Conservation (phyloP, 2,888 invertebrate genomes). For the Amphipoea lucens region DNA sequence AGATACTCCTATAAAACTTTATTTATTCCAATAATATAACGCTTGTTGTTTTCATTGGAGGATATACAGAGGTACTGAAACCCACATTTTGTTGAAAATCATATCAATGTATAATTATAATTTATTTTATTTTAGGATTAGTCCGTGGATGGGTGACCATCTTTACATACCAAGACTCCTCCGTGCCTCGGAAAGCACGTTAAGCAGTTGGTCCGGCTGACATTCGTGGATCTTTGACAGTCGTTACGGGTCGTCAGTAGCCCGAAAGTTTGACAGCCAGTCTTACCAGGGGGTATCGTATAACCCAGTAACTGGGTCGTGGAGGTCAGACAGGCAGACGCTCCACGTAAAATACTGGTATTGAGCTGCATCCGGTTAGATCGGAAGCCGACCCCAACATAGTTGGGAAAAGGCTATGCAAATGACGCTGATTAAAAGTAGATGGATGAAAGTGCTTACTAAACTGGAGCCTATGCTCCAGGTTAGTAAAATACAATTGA, state of each 20-base stretch:
- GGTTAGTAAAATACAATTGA: not conserved
- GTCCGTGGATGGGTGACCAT: too few species aligned
- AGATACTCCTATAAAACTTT: constrained; percentile 25
- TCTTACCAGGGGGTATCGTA: not conserved
- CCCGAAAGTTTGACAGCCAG: too few species aligned
- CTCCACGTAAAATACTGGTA: too few species aligned
- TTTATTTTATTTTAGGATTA: too few species aligned
- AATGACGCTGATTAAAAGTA: not conserved
- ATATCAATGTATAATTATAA: not conserved
- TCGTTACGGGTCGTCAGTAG: too few species aligned
- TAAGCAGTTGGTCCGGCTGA: too few species aligned
- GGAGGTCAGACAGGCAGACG: not conserved
- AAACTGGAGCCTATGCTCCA: too few species aligned
- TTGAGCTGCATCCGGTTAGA: not conserved
- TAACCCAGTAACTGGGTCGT: not conserved
- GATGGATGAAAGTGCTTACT: not conserved
- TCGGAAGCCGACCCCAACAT: not conserved
- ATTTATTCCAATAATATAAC: constrained; percentile 3
- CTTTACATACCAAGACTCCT: too few species aligned
- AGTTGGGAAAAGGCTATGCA: not conserved
- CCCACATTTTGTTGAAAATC: not conserved
- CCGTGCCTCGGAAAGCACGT: too few species aligned
- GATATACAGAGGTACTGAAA: not conserved
- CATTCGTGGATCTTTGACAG: too few species aligned
- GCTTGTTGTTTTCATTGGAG: not conserved